Percentiles rank a stretch among this genome's conserved stretches.
These are phyloP conservation scores for Myathropa florea DNA, from an alignment of 2,888 invertebrate genomes.

Conservation along the genomic window DNA sequence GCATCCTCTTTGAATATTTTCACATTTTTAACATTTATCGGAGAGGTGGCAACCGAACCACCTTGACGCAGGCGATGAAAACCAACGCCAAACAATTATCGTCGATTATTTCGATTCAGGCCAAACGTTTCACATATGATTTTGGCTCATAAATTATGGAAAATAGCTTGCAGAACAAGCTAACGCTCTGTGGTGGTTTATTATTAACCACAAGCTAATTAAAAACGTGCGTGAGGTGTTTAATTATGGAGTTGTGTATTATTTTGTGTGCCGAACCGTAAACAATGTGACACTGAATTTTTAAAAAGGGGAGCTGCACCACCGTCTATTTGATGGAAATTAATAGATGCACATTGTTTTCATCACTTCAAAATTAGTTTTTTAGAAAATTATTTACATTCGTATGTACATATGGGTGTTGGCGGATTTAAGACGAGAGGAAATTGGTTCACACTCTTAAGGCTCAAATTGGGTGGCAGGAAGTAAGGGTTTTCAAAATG, in stretches of 20 bases:
- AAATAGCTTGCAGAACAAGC: constrained; percentile 13
- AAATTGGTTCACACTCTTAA: no score
- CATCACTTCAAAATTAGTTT: not conserved
- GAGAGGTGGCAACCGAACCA: not conserved
- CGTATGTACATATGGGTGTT: no score
- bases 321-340: not conserved
- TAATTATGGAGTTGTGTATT: constrained; percentile 30
- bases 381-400: no score
- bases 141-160: constrained; percentile 50
- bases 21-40: constrained; percentile 1
- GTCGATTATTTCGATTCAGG: constrained; percentile 12
- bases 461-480: no score
- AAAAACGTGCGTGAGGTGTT: constrained; percentile 14
- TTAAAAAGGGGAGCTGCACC: not conserved
- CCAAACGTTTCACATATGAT: constrained; percentile 22
- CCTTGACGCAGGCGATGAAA: constrained; percentile 21
- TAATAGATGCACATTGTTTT: not conserved
- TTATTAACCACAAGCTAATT: constrained; percentile 27
- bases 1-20: constrained; percentile 25
- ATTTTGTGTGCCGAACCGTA: not conserved
- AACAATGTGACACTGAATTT: not conserved
- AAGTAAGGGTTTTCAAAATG: no score
- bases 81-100: constrained; percentile 30
- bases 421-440: no score
- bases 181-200: not conserved